phyloP scores from a whole-genome alignment of 2,888 invertebrate genomes.

The Nysson spinosus region DNA sequence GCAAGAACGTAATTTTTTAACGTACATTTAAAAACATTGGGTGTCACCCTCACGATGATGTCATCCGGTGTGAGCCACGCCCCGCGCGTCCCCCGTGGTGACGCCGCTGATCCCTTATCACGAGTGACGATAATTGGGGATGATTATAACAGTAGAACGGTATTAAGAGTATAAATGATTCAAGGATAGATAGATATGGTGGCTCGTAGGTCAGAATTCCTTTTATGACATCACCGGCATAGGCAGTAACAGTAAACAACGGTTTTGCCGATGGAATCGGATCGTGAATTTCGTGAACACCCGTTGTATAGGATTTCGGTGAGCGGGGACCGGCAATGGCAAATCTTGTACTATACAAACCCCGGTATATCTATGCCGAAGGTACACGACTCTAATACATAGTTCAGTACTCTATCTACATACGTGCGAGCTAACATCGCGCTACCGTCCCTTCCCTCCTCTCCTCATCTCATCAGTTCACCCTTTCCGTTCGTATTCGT shows the following conservation, averaged over 20 bases:
- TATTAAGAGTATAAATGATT: too few relatives aligned
- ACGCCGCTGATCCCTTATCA: too few relatives aligned
- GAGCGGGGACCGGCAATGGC: conserved; percentile 58
- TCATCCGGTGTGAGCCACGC: too few relatives aligned
- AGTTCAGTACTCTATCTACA: conserved; percentile 73
- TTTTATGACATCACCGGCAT: too few relatives aligned
- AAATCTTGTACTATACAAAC: conserved; percentile 70
- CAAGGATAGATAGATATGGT: too few relatives aligned
- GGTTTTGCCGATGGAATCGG: conserved; percentile 25
- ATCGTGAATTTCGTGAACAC: conserved; percentile 56
- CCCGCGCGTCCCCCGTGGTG: too few relatives aligned
- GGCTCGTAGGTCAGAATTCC: too few relatives aligned
- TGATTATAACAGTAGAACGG: too few relatives aligned
- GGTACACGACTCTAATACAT: conserved; percentile 72
- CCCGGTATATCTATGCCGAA: conserved; percentile 62
- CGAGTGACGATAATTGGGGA: too few relatives aligned
- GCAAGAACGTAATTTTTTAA: too few relatives aligned
- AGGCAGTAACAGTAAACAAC: conserved; percentile 54
- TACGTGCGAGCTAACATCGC: conserved; percentile 70
- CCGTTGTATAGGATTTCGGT: conserved; percentile 64
- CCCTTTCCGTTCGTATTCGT: conserved; percentile 11
- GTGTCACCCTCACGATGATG: too few relatives aligned
- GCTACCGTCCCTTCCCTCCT: conserved; percentile 47
- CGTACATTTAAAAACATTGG: too few relatives aligned
- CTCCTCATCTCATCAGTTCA: conserved; percentile 10